Base-by-base conservation (phyloP, 2,113 vertebrate genomes). In the Rhodinocichla rosea region DNA sequence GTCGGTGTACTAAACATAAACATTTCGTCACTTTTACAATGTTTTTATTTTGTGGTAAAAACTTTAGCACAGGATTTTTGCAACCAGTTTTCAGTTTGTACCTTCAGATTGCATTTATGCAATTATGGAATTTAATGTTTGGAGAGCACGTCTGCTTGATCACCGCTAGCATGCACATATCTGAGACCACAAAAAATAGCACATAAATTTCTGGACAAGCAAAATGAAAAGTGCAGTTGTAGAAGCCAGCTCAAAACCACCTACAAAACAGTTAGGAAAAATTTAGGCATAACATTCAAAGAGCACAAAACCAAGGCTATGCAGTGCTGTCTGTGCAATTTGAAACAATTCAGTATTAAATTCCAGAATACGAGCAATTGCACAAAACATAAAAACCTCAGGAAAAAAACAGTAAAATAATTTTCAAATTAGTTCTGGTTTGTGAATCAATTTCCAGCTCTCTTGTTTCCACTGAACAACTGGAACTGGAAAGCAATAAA, bases 401-500 rank as follows among this genome's bases (percentile, higher is more conserved):
- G 42, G 3, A 6, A 30, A 55, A 89, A 68, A 69, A 83, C 85
- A 75, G 45, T 4, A 53, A 33, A 90, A 89, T 18, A 60, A 85
- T 65, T 81, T 68, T 88, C 67, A 75, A 55, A 94, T 96, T 96
- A 92, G 74, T 90, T 93, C 63, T 95, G 92, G 83, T 93, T 95
- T 93, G 57, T 82, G 73, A 95, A 87, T 89, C 60, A 85, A 63
- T 79, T 87, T 87, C 39, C 23, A 55, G 24, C 75, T 94, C 52
- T 95, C 75, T 84, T 92, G 24, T 92, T 96, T 88, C 74, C 90
- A 78, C 49, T 24, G 57, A 94, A 90, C 80, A 95, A 83, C 83
- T 92, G 55, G 47, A 87, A 92, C 45, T 84, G 50, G 81, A 87
- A 92, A 71, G 78, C 39, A 90, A 37, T 90, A 83, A 94, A 93